Evolutionary conservation across 1,140 invertebrate genomes (phyloP).

Genomic region (Cyclina sinensis): DNA sequence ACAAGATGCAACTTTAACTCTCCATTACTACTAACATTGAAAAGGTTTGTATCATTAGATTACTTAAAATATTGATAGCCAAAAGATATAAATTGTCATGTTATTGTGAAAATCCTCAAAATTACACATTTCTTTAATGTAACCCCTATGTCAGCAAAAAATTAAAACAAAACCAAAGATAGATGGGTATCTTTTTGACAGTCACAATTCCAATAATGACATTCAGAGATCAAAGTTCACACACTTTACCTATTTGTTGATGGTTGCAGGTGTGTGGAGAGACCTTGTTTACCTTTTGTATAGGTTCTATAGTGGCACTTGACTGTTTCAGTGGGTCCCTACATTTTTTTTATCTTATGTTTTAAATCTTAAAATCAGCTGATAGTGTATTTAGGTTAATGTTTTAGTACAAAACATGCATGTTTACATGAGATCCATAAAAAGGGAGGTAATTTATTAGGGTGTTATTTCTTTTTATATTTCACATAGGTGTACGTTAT

Average conservation of each 20-base stretch:
- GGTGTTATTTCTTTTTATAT: no score
- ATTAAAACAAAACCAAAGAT: not conserved
- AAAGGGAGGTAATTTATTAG: no score
- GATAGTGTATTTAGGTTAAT: not conserved
- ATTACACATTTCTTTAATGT: not conserved
- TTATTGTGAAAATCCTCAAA: no score
- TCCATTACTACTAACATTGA: no score
- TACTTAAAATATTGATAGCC: no score
- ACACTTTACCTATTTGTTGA: not conserved
- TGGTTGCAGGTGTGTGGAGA: slow-evolving; percentile 23
- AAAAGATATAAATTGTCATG: no score
- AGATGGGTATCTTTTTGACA: slow-evolving; percentile 22
- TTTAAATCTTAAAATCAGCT: not conserved
- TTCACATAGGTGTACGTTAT: no score
- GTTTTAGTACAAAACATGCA: no score
- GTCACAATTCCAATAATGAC: slow-evolving; percentile 16
- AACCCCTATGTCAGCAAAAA: not conserved
- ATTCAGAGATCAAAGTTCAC: not conserved
- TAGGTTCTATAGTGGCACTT: not conserved
- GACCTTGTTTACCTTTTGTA: not conserved
- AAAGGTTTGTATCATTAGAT: no score
- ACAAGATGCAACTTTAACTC: no score
- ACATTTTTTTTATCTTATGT: not conserved
- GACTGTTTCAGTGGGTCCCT: not conserved
- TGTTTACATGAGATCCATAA: no score